These are phyloP conservation scores for Drosophila pseudotalamancana DNA, from an alignment of 2,888 invertebrate genomes.

Conservation along the genomic window DNA sequence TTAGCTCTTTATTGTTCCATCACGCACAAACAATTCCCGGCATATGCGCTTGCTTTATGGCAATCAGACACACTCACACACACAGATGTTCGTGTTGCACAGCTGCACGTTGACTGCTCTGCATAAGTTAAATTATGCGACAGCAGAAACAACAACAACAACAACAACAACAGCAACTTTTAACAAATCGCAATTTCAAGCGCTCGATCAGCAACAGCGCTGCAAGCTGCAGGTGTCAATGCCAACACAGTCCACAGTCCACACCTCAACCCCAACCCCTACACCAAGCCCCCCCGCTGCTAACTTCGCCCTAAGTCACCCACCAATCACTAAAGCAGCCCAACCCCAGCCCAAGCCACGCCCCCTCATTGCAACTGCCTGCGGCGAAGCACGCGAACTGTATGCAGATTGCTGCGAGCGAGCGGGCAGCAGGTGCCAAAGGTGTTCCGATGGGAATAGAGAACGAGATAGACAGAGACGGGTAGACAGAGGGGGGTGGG, in stretches of 20 bases:
- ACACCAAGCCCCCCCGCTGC: conserved; percentile 4
- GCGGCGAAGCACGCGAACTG: conserved; percentile 43
- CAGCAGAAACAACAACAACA: conserved; percentile 35
- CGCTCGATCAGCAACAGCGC: conserved; percentile 47
- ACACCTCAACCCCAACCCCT: background rate
- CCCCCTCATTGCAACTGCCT: conserved; percentile 17
- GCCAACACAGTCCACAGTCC: conserved; percentile 24
- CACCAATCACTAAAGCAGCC: background rate
- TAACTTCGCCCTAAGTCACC: background rate
- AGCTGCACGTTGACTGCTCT: conserved; percentile 20
- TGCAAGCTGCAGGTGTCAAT: conserved; percentile 45
- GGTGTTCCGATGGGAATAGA: too few species aligned
- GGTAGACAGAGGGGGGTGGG: background rate
- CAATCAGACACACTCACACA: conserved; percentile 51
- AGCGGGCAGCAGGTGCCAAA: background rate
- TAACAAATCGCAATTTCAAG: conserved; percentile 56
- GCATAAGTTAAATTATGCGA: conserved; percentile 68
- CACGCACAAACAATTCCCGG: conserved; percentile 47
- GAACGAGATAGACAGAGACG: too few species aligned
- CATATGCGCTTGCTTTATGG: conserved; percentile 69
- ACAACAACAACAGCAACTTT: conserved; percentile 15
- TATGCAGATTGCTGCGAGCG: conserved; percentile 32
- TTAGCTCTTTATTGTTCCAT: conserved; percentile 33
- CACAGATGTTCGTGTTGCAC: conserved; percentile 3
- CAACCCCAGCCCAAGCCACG: fast-evolving